Conservation (phyloP, 2,797 vertebrate species). For the Margarornis squamiger region DNA sequence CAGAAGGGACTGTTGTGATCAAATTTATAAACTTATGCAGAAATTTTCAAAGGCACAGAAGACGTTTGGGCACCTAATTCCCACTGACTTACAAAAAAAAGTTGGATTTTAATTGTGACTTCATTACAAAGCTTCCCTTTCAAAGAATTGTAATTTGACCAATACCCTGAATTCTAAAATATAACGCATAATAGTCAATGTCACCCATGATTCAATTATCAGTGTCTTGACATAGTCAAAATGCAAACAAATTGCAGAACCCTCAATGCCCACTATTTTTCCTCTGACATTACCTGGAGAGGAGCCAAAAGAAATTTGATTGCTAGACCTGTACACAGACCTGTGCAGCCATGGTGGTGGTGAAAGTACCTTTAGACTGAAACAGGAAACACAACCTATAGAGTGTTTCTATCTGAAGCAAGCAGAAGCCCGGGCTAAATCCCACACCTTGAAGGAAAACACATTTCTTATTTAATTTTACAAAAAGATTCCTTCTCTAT, state of each 20-base stretch:
- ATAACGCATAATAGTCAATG: not conserved
- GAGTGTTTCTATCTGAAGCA: not conserved
- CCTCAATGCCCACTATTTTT: not conserved
- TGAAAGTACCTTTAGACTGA: not conserved
- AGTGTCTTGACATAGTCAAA: not conserved
- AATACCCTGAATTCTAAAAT: not conserved
- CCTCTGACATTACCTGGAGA: not conserved
- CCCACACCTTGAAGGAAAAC: not conserved
- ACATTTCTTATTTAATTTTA: not conserved
- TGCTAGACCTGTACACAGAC: not conserved
- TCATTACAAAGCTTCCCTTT: not conserved
- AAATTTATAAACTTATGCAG: slow-evolving; percentile 50
- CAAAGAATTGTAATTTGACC: not conserved
- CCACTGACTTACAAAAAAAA: not conserved
- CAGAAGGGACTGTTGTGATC: slow-evolving; percentile 45
- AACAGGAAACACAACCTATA: not conserved
- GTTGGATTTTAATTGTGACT: slow-evolving; percentile 3
- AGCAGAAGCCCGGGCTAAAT: not conserved
- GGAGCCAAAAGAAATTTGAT: not conserved
- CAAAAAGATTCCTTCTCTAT: not conserved
- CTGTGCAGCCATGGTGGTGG: not conserved
- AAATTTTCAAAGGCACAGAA: slow-evolving; percentile 62
- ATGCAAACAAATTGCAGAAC: not conserved
- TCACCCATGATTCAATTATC: not conserved
- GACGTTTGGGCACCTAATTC: slow-evolving; percentile 1